These are phyloP conservation scores for Noctua pronuba DNA, from an alignment of 2,888 invertebrate genomes.

Conservation along the genomic window DNA sequence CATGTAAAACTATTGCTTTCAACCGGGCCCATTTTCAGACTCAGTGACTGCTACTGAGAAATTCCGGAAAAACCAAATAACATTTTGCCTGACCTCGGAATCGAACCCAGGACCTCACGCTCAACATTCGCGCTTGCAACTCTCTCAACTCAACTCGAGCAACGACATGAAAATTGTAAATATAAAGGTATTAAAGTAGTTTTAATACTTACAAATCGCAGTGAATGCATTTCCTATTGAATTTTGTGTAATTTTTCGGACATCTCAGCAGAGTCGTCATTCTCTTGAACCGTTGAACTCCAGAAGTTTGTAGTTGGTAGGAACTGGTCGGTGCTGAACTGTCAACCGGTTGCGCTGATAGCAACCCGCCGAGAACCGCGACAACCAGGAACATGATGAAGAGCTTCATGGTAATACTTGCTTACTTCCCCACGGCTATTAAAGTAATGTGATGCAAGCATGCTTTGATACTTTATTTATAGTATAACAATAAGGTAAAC, in stretches of 20 bases:
- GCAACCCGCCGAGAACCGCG: not conserved
- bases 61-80: not conserved
- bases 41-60: not conserved
- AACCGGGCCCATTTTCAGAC: not conserved
- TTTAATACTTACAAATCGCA: slow-evolving; percentile 3
- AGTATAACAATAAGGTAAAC: not conserved
- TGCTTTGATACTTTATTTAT: not conserved
- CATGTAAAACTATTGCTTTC: too few species aligned
- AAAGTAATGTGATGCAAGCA: not conserved
- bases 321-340: too few species aligned
- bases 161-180: not conserved
- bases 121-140: not conserved
- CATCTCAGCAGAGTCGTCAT: not conserved
- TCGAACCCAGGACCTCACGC: not conserved
- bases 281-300: slow-evolving; percentile 2
- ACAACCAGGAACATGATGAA: not conserved
- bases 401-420: slow-evolving; percentile 6
- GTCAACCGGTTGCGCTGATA: slow-evolving; percentile 2
- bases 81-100: not conserved
- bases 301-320: not conserved
- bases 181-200: not conserved
- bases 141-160: too few species aligned
- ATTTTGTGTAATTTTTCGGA: not conserved
- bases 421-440: not conserved
- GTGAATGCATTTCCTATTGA: slow-evolving; percentile 7